Base-by-base conservation (phyloP, 2,888 invertebrate species). In the Trichogramma evanescens region DNA sequence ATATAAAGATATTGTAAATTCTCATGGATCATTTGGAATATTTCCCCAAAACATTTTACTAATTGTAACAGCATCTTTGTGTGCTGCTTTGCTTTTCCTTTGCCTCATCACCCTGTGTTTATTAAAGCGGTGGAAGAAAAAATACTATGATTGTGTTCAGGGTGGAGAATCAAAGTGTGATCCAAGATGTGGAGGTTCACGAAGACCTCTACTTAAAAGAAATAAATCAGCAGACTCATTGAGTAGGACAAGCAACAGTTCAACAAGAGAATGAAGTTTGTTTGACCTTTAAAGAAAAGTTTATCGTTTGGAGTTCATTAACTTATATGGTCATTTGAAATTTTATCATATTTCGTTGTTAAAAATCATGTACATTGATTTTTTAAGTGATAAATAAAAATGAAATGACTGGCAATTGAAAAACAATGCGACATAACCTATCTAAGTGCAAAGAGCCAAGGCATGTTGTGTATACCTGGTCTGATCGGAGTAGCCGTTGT, bases 401-500 rank as follows among this genome's bases (percentile, higher is more conserved):
- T 41, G 52, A 40, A 53, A 61, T 56, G 52, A 58, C 56, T 51
- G 5, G 42, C 3, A 9, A 26, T 49, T 41, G 45, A 57, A 63
- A 46, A 54, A 52, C 62, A 65, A 56, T 51, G 58, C 50, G 54
- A 61, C 67, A 67, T 63, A 76, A 79, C 50, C 77, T 76, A 46
- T 26, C 26, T 26, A 26, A 26, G 26, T 26, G 26, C 26, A 26
- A 26, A 26, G 26, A 26, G 2, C 26, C 26, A 55, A 66, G 63
- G 39, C 13, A 50, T 42, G 8, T 26, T 13, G 26, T 5, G 5
- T 7, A 50, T 63, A 76, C 74, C 69, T 58, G 74, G 73, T 66
- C 75, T 76, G 6, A 73, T 77, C 67, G 66, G 82, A 72, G 76
- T 73, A 10, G 73, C 71, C 48, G 75, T 68, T 9, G 75, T 71